phyloP scores from a whole-genome alignment of 2,888 invertebrate species.

The Agrotis ipsilon region DNA sequence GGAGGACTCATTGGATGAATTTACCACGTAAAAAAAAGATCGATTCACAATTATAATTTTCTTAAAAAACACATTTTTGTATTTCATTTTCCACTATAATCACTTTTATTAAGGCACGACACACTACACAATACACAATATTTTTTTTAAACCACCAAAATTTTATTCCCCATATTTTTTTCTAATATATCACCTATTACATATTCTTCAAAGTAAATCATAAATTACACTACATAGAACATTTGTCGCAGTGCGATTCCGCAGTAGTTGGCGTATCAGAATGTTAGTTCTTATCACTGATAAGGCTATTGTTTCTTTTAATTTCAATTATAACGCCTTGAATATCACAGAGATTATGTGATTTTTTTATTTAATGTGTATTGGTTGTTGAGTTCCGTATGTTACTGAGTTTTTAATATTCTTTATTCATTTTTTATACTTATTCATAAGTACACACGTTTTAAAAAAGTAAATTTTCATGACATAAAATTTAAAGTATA shows the following conservation, averaged over 20 bases:
- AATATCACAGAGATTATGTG: conserved; percentile 52
- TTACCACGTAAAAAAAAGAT: too few relatives aligned
- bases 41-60: too few relatives aligned
- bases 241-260: conserved; percentile 55
- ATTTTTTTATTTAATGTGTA: conserved; percentile 21
- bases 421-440: too few relatives aligned
- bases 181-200: background rate
- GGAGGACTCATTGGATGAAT: too few relatives aligned
- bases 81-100: background rate
- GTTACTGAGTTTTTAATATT: background rate
- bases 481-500: too few relatives aligned
- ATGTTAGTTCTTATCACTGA: conserved; percentile 61
- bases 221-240: conserved; percentile 28
- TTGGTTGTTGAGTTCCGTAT: conserved; percentile 28
- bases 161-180: background rate
- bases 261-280: conserved; percentile 45
- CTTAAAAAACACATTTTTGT: too few relatives aligned
- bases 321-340: conserved; percentile 59
- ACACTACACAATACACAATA: background rate
- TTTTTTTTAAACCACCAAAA: background rate
- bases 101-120: background rate
- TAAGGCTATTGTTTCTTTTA: conserved; percentile 64
- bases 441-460: too few relatives aligned
- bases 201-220: conserved; percentile 15
- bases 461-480: too few relatives aligned